Evolutionary conservation across 1,140 invertebrate genomes (phyloP), one percentile per base, ranked within the genome.

Genomic region (Drosophila sp.): DNA sequence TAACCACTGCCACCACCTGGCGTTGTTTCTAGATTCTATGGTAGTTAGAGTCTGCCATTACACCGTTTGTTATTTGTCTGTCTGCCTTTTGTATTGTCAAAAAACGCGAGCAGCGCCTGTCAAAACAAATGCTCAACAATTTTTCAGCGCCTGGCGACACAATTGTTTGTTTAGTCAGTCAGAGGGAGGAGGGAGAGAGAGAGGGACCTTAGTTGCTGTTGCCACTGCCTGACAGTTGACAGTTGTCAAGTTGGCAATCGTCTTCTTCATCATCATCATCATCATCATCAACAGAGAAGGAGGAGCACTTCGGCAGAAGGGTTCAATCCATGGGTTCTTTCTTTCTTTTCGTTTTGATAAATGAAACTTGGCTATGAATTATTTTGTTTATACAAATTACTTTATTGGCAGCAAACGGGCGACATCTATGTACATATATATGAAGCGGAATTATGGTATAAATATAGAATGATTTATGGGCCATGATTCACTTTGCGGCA

Each of bases 371-470:
- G 57, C 66, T 58, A 80, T 77, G 84, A 87, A 87, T 87, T 83
- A 86, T 77, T 79, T 87, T 87, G 84, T 80, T 87, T 81, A 87
- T 83, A 83, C 83, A 87, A 87, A 87, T 87, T 87, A 89, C 72
- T 87, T 87, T 80, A 87, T 87, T 87, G 83, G 68, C 78, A 50
- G 44, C 23, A 50, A 50, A 27, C 44, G 44, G 44, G 44, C 44
- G 63, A 60, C 64, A 38, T 64, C 40, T 50, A 50, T 11, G 4
- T 50, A 54, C 40, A 50, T 23, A 60, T 60, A 38, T 70, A 71
- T 29, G 57, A 35, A 11, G 63, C 44, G 65, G 69, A 70, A 69
- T 87, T 76, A 79, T 68, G 60, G 76, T 66, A 71, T 70, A 73
- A 66, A 87, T 76, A 65, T 33, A 66, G 70, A 66, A 71, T 84